Conservation (phyloP, 2,113 vertebrate species). For the Crotalus tigris region DNA sequence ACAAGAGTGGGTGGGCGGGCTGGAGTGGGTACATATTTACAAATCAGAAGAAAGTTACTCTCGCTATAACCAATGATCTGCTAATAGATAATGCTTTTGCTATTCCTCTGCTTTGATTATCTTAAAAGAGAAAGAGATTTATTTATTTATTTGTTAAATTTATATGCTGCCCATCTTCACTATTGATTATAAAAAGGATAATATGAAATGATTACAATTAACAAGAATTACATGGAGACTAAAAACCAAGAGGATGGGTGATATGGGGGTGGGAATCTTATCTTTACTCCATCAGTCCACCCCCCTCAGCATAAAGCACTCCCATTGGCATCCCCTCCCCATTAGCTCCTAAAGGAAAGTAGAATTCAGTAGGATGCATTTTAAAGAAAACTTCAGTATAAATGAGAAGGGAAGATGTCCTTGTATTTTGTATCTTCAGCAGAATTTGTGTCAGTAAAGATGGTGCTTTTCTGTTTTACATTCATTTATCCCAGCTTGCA, state of each 20-base stretch:
- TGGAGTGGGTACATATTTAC: neutral
- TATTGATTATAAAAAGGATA: neutral
- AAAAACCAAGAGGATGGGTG: neutral
- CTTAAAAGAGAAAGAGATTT: neutral
- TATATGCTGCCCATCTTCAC: neutral
- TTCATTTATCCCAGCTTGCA: neutral
- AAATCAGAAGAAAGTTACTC: neutral
- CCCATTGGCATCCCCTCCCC: neutral
- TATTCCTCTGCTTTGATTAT: neutral
- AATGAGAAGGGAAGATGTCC: neutral
- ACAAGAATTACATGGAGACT: neutral
- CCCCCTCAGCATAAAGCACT: neutral
- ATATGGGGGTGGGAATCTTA: neutral
- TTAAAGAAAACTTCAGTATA: neutral
- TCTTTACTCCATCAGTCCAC: neutral
- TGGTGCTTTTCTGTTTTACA: neutral
- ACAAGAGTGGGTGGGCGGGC: neutral
- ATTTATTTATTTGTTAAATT: neutral
- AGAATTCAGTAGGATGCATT: neutral
- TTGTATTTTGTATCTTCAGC: neutral
- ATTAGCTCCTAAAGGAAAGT: neutral
- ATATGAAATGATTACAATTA: neutral
- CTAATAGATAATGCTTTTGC: neutral
- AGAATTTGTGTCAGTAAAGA: neutral
- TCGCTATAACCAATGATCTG: neutral